phyloP scores from a whole-genome alignment of 2,888 invertebrate genomes.

The Drosophila prostipennis region DNA sequence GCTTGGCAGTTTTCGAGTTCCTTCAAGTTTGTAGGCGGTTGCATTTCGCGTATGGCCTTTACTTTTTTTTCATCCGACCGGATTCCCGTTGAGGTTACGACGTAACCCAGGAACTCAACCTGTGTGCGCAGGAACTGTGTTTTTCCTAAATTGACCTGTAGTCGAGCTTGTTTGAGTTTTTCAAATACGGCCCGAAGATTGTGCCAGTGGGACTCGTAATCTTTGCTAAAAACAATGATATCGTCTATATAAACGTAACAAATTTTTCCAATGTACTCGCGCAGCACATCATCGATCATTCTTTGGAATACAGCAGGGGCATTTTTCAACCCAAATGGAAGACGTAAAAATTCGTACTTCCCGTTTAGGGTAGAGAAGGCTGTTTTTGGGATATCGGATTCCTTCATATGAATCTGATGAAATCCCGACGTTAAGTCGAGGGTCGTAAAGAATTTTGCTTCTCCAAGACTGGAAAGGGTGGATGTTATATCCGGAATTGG shows the following conservation, averaged over 20 bases:
- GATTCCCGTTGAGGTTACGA: conserved; percentile 1
- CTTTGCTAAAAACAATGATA: no score
- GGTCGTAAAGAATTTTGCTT: no score
- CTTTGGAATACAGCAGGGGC: no score
- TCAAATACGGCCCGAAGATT: neutral
- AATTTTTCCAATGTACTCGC: neutral
- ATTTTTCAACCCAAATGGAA: neutral
- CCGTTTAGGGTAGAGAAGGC: neutral
- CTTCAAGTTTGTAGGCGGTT: conserved; percentile 26
- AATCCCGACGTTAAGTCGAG: no score
- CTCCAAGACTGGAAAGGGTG: no score
- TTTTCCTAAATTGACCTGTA: neutral
- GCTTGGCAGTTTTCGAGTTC: no score
- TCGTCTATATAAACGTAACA: no score
- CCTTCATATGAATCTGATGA: no score
- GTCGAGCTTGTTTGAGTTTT: neutral
- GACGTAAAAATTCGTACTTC: neutral
- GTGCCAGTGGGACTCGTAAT: no score
- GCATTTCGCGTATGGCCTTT: conserved; percentile 16
- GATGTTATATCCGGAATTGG: no score
- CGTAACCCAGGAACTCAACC: neutral
- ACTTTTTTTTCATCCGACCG: conserved; percentile 11
- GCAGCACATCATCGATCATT: neutral
- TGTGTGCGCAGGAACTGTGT: neutral
- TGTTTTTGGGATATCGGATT: no score